Conservation (phyloP, 2,888 invertebrate genomes). For the Mesorhabditis spiculigera region DNA sequence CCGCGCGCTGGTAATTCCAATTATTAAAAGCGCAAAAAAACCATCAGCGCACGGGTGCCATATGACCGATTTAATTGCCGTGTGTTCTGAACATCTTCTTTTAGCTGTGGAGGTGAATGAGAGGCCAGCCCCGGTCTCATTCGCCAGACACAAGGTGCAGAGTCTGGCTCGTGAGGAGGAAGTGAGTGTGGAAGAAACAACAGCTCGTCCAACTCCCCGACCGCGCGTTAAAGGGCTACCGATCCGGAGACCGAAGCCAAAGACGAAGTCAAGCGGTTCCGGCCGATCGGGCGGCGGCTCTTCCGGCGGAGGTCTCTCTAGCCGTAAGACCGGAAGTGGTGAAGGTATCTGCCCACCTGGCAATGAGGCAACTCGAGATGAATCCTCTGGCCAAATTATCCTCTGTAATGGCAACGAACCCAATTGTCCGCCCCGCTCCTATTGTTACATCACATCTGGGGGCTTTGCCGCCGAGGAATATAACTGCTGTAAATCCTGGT, state of each 20-base stretch:
- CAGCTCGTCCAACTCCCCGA: constrained; percentile 8
- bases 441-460: constrained; percentile 57
- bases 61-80: too few species aligned
- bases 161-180: constrained; percentile 14
- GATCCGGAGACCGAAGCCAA: constrained; percentile 44
- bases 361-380: constrained; percentile 47
- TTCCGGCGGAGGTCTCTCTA: constrained; percentile 21
- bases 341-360: constrained; percentile 53
- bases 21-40: too few species aligned
- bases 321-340: constrained; percentile 35
- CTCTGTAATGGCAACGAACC: constrained; percentile 55
- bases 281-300: constrained; percentile 18
- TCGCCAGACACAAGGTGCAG: constrained; percentile 34
- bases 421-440: constrained; percentile 55
- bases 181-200: background rate
- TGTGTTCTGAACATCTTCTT: constrained; percentile 20
- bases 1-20: too few species aligned
- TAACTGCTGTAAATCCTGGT: constrained; percentile 56
- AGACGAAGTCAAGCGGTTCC: constrained; percentile 23
- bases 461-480: constrained; percentile 54
- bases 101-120: constrained; percentile 37
- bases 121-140: constrained; percentile 36
- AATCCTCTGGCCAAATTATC: constrained; percentile 33
- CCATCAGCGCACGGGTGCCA: too few species aligned
- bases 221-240: constrained; percentile 52